Percentiles rank a stretch among this genome's conserved stretches.
Conservation (phyloP, 2,797 vertebrate genomes). For the Clarias fuscus region DNA sequence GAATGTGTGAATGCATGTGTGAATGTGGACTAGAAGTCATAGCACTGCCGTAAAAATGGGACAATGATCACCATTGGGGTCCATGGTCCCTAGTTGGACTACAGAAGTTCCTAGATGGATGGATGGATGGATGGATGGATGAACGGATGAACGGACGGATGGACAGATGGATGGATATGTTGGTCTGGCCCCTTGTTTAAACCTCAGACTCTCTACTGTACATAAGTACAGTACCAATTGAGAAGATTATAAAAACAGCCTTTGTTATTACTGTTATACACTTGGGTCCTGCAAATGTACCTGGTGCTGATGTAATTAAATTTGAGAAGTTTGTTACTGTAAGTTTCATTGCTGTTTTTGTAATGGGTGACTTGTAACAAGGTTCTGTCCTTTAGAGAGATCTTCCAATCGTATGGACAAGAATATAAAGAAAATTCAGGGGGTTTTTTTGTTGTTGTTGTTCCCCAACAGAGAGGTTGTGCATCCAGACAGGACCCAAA, state of each 20-base stretch:
- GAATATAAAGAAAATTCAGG: background rate
- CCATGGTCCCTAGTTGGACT: too few relatives aligned
- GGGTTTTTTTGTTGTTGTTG: too few relatives aligned
- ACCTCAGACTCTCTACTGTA: background rate
- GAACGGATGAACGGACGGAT: too few relatives aligned
- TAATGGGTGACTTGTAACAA: background rate
- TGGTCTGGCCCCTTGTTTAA: background rate
- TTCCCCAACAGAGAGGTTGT: background rate
- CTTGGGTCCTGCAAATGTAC: background rate
- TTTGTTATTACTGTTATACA: background rate
- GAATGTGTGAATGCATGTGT: too few relatives aligned
- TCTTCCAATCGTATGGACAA: background rate
- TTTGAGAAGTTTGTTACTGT: background rate
- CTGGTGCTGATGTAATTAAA: too few relatives aligned
- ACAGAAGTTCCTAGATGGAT: too few relatives aligned
- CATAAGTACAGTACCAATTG: background rate
- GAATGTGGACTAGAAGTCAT: too few relatives aligned
- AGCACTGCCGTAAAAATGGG: too few relatives aligned
- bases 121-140: too few relatives aligned
- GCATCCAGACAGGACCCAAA: background rate
- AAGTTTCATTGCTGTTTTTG: background rate
- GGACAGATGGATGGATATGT: background rate
- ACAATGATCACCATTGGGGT: too few relatives aligned
- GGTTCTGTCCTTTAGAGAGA: background rate
- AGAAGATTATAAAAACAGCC: background rate